Base-by-base conservation (phyloP, 1,140 invertebrate genomes). In the Steinernema khuongi region DNA sequence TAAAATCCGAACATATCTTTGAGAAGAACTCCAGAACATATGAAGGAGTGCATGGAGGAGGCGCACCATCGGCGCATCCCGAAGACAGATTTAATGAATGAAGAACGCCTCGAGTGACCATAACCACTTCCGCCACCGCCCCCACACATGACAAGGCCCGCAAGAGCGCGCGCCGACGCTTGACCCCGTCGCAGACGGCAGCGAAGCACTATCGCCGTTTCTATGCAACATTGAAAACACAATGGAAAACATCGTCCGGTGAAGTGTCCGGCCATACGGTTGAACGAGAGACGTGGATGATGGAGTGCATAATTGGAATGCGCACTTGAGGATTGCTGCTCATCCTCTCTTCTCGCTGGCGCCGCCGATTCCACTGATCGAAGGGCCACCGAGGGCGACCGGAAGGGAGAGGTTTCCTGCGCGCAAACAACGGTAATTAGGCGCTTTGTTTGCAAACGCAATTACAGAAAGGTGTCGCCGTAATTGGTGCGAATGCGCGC, bases 241-340 rank as follows among this genome's bases (percentile, higher is more conserved):
- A 60, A 60, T 60, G 26, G 50, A 60, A 60, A 60, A 60, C 50
- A 60, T 11, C 50, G 50, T 60, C 50, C 50, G 11, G 50, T 60
- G 50, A 60, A 60, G 50, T 60, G 50, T 60, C 22, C 50, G 50
- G 50, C 50, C 50, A 60, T 60, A 60, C 50, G 50, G 50, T 60
- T 26, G 50, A 11, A 60, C 11, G 50, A 26, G 11, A 17, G 36
- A 41, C 36, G 36, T 41, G 7, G 7, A 60, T 60, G 50, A 60
- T 60, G 50, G 26, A 60, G 50, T 60, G 50, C 50, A 60, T 60
- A 60, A 60, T 60, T 60, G 50, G 50, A 60, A 60, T 60, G 50
- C 50, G 50, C 50, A 60, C 50, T 60, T 60, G 50, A 60, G 50
- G 50, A 60, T 60, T 22, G 50, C 50, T 60, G 50, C 50, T 60